Percentiles rank a stretch among this genome's conserved stretches.
phyloP scores from a whole-genome alignment of 2,113 vertebrate genomes.

The Etheostoma spectabile region DNA sequence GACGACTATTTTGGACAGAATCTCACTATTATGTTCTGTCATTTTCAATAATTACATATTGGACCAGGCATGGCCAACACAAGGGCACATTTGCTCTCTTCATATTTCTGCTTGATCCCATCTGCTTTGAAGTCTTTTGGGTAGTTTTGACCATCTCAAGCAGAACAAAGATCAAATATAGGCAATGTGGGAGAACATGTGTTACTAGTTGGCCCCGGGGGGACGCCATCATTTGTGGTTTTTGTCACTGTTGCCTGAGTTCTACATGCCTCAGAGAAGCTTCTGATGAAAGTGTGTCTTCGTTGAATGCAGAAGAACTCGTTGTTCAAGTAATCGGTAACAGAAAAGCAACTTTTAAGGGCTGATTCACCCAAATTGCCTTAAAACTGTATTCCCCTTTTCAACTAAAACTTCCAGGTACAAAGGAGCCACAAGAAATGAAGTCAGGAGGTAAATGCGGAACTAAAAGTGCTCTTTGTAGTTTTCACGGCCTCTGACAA shows the following conservation, averaged over 20 bases:
- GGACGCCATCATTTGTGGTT: constrained; percentile 33
- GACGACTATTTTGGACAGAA: constrained; percentile 29
- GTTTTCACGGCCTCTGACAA: background rate
- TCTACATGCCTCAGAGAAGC: constrained; percentile 9
- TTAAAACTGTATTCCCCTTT: background rate
- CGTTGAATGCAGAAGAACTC: constrained; percentile 10
- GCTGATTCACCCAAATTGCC: background rate
- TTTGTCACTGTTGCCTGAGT: constrained; percentile 29
- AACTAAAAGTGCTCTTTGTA: background rate
- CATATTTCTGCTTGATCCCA: constrained; percentile 22
- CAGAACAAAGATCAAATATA: constrained; percentile 39
- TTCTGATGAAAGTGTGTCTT: constrained; percentile 31
- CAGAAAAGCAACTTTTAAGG: constrained; percentile 12
- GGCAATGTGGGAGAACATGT: constrained; percentile 29
- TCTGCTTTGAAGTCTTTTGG: constrained; percentile 23
- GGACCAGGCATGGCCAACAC: background rate
- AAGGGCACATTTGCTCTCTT: constrained; percentile 15
- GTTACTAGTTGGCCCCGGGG: constrained; percentile 29
- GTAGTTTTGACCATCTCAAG: constrained; percentile 16
- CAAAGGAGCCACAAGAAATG: background rate
- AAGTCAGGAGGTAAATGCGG: background rate
- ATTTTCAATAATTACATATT: constrained; percentile 31
- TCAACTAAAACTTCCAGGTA: background rate
- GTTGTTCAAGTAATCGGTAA: background rate
- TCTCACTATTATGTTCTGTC: background rate